A percentile compares a stretch with the other conserved stretches of the same genome.
Conservation (phyloP, 2,888 invertebrate genomes). For the Achlya flavicornis region DNA sequence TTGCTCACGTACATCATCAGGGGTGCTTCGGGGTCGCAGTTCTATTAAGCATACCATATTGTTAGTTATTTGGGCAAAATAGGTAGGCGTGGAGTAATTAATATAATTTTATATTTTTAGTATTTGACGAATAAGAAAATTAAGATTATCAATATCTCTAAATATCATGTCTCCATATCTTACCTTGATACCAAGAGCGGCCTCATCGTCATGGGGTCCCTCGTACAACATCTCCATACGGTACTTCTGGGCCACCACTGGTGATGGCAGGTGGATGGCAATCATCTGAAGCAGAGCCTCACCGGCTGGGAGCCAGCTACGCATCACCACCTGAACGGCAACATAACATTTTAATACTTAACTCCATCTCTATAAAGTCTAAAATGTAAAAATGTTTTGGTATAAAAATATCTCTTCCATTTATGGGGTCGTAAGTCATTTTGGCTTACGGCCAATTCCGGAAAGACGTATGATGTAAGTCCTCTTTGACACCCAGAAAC, state of each 20-base stretch:
- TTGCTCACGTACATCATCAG: slow-evolving; percentile 99
- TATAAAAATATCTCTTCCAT: slow-evolving; percentile 59
- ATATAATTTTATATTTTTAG: too few relatives aligned
- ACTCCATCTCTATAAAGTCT: neutral
- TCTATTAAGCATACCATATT: slow-evolving; percentile 71
- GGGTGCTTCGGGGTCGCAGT: slow-evolving; percentile 97
- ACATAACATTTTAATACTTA: neutral
- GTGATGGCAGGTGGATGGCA: slow-evolving; percentile 99
- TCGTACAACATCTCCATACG: slow-evolving; percentile 99
- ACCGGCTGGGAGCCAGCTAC: slow-evolving; percentile 99
- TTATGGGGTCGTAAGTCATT: slow-evolving; percentile 67
- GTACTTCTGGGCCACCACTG: slow-evolving; percentile 99
- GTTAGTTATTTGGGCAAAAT: neutral
- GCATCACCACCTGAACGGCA: slow-evolving; percentile 92
- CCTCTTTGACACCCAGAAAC: slow-evolving; percentile 81
- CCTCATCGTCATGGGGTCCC: slow-evolving; percentile 98
- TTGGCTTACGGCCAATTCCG: slow-evolving; percentile 71
- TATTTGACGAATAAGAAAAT: too few relatives aligned
- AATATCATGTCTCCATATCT: slow-evolving; percentile 7
- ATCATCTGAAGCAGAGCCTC: slow-evolving; percentile 99
- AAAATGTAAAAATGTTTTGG: neutral
- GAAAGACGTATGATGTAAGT: slow-evolving; percentile 70
- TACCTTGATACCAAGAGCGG: slow-evolving; percentile 93
- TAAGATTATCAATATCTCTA: too few relatives aligned
- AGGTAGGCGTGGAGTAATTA: too few relatives aligned